A percentile compares a stretch with the other conserved stretches of the same genome.
phyloP scores from a whole-genome alignment of 23 tunicate genomes.

The Botrylloides violaceus region DNA sequence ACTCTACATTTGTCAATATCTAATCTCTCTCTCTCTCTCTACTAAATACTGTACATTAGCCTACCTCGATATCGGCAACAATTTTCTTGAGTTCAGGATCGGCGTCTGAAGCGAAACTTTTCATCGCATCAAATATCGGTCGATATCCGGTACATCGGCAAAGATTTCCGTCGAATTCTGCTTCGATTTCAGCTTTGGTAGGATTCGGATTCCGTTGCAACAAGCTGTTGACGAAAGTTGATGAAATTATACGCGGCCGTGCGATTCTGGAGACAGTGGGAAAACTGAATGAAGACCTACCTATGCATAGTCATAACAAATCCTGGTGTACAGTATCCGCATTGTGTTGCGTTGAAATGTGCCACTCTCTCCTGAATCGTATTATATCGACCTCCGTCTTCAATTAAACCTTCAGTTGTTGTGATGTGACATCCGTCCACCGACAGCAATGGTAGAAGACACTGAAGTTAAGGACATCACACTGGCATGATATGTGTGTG shows the following conservation, averaged over 20 bases:
- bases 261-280: not conserved
- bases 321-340: slow-evolving; percentile 95
- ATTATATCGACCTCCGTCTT: slow-evolving; percentile 33
- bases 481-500: too few species aligned
- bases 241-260: not conserved
- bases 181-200: slow-evolving; percentile 56
- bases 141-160: slow-evolving; percentile 90
- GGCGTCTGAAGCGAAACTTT: slow-evolving; percentile 67
- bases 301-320: slow-evolving; percentile 85
- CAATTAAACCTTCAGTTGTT: slow-evolving; percentile 67
- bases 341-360: slow-evolving; percentile 65
- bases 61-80: slow-evolving; percentile 67
- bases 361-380: slow-evolving; percentile 54
- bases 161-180: slow-evolving; percentile 80
- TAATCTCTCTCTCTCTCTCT: too few species aligned
- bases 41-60: too few species aligned
- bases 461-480: slow-evolving; percentile 20
- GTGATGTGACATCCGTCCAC: slow-evolving; percentile 61
- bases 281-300: too few species aligned
- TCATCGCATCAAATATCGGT: slow-evolving; percentile 83
- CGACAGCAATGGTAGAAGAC: slow-evolving; percentile 45
- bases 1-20: too few species aligned
- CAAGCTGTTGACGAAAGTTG: slow-evolving; percentile 20
- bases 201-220: slow-evolving; percentile 29
- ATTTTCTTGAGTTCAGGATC: slow-evolving; percentile 41